Conservation (phyloP, 2,888 invertebrate species). For the Scotopteryx bipunctaria region DNA sequence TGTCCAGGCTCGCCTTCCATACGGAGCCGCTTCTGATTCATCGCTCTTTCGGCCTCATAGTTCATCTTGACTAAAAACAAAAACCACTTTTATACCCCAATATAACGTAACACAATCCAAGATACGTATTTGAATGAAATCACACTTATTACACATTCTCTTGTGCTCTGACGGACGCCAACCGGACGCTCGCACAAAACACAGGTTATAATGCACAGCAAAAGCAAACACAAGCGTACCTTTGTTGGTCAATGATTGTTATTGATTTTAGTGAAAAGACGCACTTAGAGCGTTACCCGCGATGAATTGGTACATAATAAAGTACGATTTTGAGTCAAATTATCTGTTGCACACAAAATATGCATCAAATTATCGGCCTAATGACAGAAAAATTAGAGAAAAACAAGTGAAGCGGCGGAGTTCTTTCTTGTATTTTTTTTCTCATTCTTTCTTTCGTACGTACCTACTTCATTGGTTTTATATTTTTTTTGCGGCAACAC, state of each 20-base stretch:
- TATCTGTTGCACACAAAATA: slow-evolving; percentile 81
- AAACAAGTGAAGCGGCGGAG: slow-evolving; percentile 82
- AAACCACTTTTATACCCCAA: slow-evolving; percentile 47
- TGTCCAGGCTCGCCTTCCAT: slow-evolving; percentile 82
- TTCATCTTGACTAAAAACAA: slow-evolving; percentile 82
- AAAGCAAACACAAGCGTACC: slow-evolving; percentile 83
- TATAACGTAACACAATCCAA: slow-evolving; percentile 54
- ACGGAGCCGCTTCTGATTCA: slow-evolving; percentile 81
- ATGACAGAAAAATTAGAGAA: slow-evolving; percentile 83
- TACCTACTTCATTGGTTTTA: no score
- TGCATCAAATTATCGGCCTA: slow-evolving; percentile 79
- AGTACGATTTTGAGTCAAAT: slow-evolving; percentile 71
- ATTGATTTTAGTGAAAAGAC: slow-evolving; percentile 82
- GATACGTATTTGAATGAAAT: slow-evolving; percentile 49
- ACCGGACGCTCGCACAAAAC: slow-evolving; percentile 82
- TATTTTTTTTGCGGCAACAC: slow-evolving; percentile 13
- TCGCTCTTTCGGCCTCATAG: slow-evolving; percentile 80
- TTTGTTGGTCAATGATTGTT: slow-evolving; percentile 82
- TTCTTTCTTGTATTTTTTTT: slow-evolving; percentile 69
- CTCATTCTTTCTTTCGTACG: slow-evolving; percentile 63
- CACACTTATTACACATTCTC: slow-evolving; percentile 60
- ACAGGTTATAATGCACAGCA: slow-evolving; percentile 77
- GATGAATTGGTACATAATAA: slow-evolving; percentile 77
- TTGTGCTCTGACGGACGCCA: slow-evolving; percentile 79
- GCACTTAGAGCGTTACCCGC: slow-evolving; percentile 71